Conservation (phyloP, 2,888 invertebrate genomes). For the Trichopoda pennipes region DNA sequence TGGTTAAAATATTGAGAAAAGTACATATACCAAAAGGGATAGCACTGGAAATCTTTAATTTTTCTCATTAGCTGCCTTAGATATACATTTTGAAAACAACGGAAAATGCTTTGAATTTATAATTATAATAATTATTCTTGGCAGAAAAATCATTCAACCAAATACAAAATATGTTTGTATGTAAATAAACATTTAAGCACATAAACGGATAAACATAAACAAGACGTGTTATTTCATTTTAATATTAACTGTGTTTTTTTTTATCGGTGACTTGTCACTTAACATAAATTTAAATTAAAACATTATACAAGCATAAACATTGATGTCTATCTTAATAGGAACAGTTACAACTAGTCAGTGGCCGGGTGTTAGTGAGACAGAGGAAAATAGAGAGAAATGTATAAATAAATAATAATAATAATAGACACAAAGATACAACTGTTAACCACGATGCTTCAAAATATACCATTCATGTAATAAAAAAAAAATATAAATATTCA, state of each 20-base stretch:
- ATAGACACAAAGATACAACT: constrained; percentile 21
- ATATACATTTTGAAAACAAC: too few species aligned
- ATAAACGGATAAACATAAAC: neutral
- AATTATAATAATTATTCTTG: too few species aligned
- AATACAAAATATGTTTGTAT: too few species aligned
- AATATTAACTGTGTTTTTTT: constrained; percentile 29
- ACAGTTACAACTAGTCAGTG: neutral
- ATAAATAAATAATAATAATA: constrained; percentile 37
- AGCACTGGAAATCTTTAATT: too few species aligned
- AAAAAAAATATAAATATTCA: too few species aligned
- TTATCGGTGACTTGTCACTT: constrained; percentile 58
- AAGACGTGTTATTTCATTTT: constrained; percentile 15
- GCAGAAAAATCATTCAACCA: too few species aligned
- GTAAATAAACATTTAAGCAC: neutral
- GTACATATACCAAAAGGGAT: too few species aligned
- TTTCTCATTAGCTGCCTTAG: too few species aligned
- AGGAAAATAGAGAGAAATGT: neutral
- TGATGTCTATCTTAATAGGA: constrained; percentile 51
- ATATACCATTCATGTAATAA: too few species aligned
- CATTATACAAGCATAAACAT: constrained; percentile 61
- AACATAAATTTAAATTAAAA: constrained; percentile 64
- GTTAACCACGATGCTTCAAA: neutral
- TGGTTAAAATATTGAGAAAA: too few species aligned
- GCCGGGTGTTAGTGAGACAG: neutral
- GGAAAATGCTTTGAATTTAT: too few species aligned